Base-by-base conservation (phyloP, 2,113 vertebrate genomes). In the Etheostoma spectabile region DNA sequence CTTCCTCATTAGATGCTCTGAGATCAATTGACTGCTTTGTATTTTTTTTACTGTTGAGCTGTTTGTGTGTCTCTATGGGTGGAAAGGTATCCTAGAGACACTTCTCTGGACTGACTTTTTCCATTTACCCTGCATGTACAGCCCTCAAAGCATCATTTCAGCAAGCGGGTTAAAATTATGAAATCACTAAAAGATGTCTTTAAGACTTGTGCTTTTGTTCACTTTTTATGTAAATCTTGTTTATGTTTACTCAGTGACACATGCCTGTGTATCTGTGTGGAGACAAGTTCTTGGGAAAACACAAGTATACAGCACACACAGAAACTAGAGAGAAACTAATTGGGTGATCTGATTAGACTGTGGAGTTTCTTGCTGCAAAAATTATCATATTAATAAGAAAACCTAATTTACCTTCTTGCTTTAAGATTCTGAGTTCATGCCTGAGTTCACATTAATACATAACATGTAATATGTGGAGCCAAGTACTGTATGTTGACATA, bases 361-460 rank as follows among this genome's bases (percentile, higher is more conserved):
- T 49, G n/a, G 22, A 74, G 55, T 68, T 72, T 77, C 24, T 80
- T 73, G 79, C 81, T 75, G 84, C 75, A 87, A 61, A 88, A 82
- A 91, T 89, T 83, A 91, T 87, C 89, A 89, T 89, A 91, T 85
- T 86, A 89, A 91, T 82, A 78, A 80, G 66, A 86, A 86, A 89
- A 74, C 42, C 60, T 79, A 61, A 89, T 91, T 87, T 86, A 80
- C 49, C 55, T 82, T 45, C 2, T 51, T 84, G 66, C 66, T 61
- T 68, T 68, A 71, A 30, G 53, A 86, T 76, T 87, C 38, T 21
- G 53, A 49, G 79, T 87, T 74, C 74, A 82, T 79, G 68, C 52
- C 75, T 77, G 66, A 70, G 75, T 81, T 89, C n/a, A 73, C 59
- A 83, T 56, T 79, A 83, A 85, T 74, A 55, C 42, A 65, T 73